Evolutionary conservation across 1,140 invertebrate species (phyloP), one percentile per base, ranked within the genome.

Genomic region (Neodiprion fabricii): DNA sequence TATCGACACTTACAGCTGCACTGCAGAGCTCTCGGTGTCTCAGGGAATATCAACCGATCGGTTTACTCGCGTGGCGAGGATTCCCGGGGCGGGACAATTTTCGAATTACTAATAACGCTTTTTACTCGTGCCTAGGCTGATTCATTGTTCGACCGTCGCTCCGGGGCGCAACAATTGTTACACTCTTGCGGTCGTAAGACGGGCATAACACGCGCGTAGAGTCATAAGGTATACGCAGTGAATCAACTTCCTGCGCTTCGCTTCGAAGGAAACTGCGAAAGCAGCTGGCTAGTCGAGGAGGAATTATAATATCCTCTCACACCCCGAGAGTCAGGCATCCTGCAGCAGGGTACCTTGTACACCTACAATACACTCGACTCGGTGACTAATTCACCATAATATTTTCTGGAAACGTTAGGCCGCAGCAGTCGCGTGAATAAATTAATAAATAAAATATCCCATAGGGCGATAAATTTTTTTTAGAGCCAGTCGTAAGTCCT

Each of bases 201-300:
- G 5, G 11, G 11, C 53, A 17, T 61, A 61, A 61, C n/a, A 14
- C n/a, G n/a, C 53, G 53, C 9, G 53, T 40, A 40, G 28, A 40
- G 28, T 1, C 28, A 5, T 40, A 40, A 40, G 53, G n/a, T 17
- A 17, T 61, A 61, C 5, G 53, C n/a, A 17, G n/a, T 61, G 53
- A 61, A 61, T 61, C 53, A 61, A 61, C 53, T 61, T 61, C 53
- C 53, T 61, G 53, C 53, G 53, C 53, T 61, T 61, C 11, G 53
- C 53, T 61, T 7, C n/a, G 9, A 9, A 61, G 53, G 11, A 61
- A 61, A 61, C 11, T 61, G 53, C n/a, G 8, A 61, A 61, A 61
- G 28, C 28, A 40, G 28, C 28, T 40, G 28, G 5, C 28, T 40
- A 40, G 28, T 40, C 28, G 28, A 40, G 11, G 53, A 61, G 53